A percentile compares a stretch with the other conserved stretches of the same genome.
Conservation (phyloP, 2,797 vertebrate species). For the Hyperoplus immaculatus region DNA sequence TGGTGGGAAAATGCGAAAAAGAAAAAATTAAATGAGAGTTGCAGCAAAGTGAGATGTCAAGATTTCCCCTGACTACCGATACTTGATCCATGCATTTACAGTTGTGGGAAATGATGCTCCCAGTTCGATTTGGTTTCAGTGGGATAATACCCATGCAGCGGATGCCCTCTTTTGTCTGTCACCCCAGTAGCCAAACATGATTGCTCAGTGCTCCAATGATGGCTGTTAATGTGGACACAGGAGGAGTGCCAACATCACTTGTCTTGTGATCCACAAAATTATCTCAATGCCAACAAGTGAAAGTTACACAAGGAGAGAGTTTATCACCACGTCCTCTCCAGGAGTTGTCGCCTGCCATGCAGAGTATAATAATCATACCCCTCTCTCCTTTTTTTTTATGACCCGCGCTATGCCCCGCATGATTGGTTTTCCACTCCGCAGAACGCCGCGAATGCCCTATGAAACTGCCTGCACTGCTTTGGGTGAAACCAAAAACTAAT, state of each 20-base stretch:
- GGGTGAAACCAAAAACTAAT: conserved; percentile 81
- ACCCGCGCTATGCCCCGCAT: conserved; percentile 62
- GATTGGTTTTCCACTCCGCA: conserved; percentile 81
- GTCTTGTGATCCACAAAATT: conserved; percentile 32
- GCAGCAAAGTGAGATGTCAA: conserved; percentile 54
- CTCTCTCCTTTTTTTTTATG: conserved; percentile 60
- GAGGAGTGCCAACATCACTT: conserved; percentile 34
- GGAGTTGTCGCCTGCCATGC: conserved; percentile 57
- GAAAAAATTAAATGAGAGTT: conserved; percentile 66
- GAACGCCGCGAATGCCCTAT: conserved; percentile 57
- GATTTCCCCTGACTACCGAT: conserved; percentile 45
- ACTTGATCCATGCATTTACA: conserved; percentile 33
- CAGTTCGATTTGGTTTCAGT: conserved; percentile 36
- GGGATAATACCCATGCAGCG: conserved; percentile 6
- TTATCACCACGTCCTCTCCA: conserved; percentile 40
- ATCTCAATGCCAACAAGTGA: conserved; percentile 34
- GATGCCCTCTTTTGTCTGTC: conserved; percentile 37
- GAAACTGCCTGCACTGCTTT: conserved; percentile 73
- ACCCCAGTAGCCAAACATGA: conserved; percentile 26
- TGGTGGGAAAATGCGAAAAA: conserved; percentile 38
- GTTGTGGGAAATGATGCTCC: conserved; percentile 35
- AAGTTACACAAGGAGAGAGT: conserved; percentile 26
- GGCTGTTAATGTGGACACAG: conserved; percentile 51
- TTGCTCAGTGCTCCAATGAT: conserved; percentile 20
- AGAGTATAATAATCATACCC: conserved; percentile 62